phyloP scores from a whole-genome alignment of 2,797 vertebrate species.

The Eulemur coronatus region DNA sequence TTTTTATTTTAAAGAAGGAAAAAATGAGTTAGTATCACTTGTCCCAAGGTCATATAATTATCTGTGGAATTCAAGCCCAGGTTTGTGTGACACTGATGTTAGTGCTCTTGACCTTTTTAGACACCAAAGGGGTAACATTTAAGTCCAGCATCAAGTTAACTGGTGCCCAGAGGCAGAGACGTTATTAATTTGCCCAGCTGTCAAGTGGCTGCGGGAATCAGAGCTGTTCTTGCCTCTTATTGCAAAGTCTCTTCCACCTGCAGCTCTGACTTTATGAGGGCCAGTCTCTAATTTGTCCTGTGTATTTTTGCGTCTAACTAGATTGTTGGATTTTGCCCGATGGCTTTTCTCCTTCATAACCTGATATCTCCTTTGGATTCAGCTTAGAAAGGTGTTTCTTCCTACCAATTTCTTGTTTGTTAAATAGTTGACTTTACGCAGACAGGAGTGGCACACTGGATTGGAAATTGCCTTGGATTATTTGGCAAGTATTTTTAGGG shows the following conservation, averaged over 20 bases:
- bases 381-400: background rate
- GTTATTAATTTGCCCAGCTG: background rate
- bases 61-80: background rate
- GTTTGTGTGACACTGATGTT: background rate
- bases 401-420: constrained; percentile 39
- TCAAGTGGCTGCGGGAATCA: background rate
- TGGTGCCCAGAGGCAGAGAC: background rate
- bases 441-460: constrained; percentile 76
- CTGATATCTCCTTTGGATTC: background rate
- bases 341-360: constrained; percentile 8
- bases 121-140: background rate
- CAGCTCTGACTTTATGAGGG: background rate
- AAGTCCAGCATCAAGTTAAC: background rate
- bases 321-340: background rate
- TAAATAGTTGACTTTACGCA: constrained; percentile 73
- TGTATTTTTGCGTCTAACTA: background rate
- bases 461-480: constrained; percentile 72
- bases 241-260: background rate
- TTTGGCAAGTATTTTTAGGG: constrained; percentile 62
- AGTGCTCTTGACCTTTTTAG: background rate
- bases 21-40: background rate
- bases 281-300: background rate
- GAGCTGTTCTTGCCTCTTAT: background rate
- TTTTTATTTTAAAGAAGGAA: constrained; percentile 27
- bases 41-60: background rate